Base-by-base conservation (phyloP, 1,140 invertebrate genomes). In the Zaprionus lachaisei region DNA sequence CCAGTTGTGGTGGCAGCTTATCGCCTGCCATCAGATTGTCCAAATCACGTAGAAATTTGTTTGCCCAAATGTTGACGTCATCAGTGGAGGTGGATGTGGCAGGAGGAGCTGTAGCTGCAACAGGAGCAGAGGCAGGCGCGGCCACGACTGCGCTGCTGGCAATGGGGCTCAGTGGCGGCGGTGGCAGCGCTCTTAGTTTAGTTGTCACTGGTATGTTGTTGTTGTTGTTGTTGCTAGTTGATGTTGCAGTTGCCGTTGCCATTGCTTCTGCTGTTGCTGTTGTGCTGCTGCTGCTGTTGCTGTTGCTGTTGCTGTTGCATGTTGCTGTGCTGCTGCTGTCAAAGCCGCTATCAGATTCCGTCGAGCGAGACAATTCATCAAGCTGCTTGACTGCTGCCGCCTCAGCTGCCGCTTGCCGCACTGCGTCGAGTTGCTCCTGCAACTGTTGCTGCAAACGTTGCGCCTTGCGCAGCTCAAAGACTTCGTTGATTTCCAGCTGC, bases 401-500 rank as follows among this genome's bases (percentile, higher is more conserved):
- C 51, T 68, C 74, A 31, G 67, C 37, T 49, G 73, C 73, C 49
- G 77, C 75, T 44, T 83, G 77, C 58, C 54, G 63, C 56, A 72
- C 51, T 11, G 81, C 73, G 22, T 86, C 74, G 28, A 71, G 60
- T 56, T 83, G 76, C 47, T 83, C 66, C 51, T 80, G 69, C 24
- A 79, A 71, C 47, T 91, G 80, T 28, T 92, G 86, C 34, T 84
- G 68, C 70, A 83, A 66, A 12, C 91, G 90, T 55, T 85, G 86
- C 22, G 82, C 80, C 71, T 92, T 91, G 74, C 86, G 85, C 47
- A 87, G 61, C 72, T 93, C 92, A 56, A 93, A 92, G 55, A 92
- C 92, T 66, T 93, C 92, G 79, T 93, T 93, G 82, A 93, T 92
- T 91, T 93, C 92, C 69, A 83, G 78, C 92, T 93, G 83, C 73